These are phyloP conservation scores for Microtus pennsylvanicus DNA, from an alignment of 2,113 vertebrate species.

Conservation along the genomic window DNA sequence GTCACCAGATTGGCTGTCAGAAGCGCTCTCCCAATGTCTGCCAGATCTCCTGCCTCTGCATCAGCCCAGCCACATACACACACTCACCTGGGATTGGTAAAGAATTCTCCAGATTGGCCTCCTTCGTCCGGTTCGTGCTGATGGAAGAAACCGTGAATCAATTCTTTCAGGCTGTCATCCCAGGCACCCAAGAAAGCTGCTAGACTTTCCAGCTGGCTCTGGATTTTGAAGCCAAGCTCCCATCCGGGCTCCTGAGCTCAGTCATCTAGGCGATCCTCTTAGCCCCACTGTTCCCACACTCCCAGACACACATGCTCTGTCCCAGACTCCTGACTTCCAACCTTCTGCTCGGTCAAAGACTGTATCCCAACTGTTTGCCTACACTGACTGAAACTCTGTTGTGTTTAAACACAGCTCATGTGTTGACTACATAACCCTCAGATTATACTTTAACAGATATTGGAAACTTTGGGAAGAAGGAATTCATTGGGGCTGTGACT, in stretches of 20 bases:
- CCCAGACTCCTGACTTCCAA: not conserved
- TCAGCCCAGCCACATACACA: not conserved
- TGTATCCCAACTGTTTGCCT: not conserved
- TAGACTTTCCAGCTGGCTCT: not conserved
- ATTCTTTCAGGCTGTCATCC: not conserved
- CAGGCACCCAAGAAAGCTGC: not conserved
- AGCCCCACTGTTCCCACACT: not conserved
- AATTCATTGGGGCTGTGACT: not conserved
- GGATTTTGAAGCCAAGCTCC: not conserved
- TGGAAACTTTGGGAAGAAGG: not conserved
- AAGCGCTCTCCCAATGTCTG: slow-evolving; percentile 44
- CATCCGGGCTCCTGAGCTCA: not conserved
- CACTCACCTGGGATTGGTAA: not conserved
- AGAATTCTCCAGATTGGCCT: not conserved
- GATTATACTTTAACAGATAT: not conserved
- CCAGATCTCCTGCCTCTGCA: not conserved
- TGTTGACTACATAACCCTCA: not conserved
- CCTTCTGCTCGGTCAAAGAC: not conserved
- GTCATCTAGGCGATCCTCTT: not conserved
- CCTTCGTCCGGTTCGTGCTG: not conserved
- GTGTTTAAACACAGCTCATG: not conserved
- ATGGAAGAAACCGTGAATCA: not conserved
- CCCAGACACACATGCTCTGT: not conserved
- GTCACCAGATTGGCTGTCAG: slow-evolving; percentile 65
- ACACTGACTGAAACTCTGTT: not conserved